Evolutionary conservation across 1,140 invertebrate species (phyloP).

Genomic region (Odontomachus brunneus): DNA sequence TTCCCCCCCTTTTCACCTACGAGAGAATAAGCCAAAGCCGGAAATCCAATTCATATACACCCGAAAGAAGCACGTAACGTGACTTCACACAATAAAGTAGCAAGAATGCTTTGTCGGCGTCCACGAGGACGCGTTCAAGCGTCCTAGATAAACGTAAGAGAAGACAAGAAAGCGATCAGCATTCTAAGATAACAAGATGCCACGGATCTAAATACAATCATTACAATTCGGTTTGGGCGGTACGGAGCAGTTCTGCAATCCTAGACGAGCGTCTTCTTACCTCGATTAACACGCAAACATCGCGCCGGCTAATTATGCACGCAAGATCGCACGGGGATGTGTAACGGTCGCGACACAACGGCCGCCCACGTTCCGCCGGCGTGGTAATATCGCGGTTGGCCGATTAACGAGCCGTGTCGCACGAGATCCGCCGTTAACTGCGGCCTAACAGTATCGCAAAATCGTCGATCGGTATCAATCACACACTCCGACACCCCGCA

Average conservation of each 20-base stretch:
- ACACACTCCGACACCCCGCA: conserved; percentile 8
- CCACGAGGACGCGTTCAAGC: too few species aligned
- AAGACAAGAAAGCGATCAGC: too few species aligned
- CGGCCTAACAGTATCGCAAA: conserved; percentile 40
- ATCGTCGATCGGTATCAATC: conserved; percentile 56
- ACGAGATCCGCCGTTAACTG: conserved; percentile 55
- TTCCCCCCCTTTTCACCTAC: too few species aligned
- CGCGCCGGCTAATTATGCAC: conserved; percentile 26
- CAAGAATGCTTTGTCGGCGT: background rate
- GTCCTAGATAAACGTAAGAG: too few species aligned
- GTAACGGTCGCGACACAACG: conserved; percentile 21
- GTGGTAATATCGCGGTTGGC: conserved; percentile 16
- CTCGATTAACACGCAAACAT: background rate
- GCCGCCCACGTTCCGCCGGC: conserved; percentile 19
- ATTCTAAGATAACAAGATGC: too few species aligned
- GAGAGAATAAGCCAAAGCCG: too few species aligned
- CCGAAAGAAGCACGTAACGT: background rate
- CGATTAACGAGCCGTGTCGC: conserved; percentile 64
- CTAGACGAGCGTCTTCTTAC: background rate
- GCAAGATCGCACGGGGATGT: conserved; percentile 13
- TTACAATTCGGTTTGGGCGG: too few species aligned
- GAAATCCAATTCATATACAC: background rate
- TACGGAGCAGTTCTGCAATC: background rate
- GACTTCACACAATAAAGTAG: background rate
- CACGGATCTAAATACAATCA: too few species aligned